phyloP scores from a whole-genome alignment of 1,140 invertebrate species.

The Philotrypesis tridentata region DNA sequence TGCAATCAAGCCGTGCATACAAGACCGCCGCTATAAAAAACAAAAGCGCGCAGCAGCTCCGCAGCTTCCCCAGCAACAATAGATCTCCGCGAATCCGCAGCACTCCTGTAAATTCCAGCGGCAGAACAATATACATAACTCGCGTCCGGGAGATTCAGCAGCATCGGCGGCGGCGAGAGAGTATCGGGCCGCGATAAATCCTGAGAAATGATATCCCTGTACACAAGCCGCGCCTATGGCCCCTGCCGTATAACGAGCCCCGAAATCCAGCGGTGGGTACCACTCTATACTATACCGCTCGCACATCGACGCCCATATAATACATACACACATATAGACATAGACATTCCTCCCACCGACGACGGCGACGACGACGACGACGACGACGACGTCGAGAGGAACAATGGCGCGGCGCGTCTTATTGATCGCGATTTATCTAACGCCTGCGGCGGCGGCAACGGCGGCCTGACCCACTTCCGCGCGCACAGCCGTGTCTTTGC shows the following conservation, averaged over 20 bases:
- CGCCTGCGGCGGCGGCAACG: background rate
- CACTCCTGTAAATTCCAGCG: background rate
- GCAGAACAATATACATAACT: background rate
- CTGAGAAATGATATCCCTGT: background rate
- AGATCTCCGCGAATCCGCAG: background rate
- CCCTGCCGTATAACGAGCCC: too few species aligned
- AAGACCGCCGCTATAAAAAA: background rate
- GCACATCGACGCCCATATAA: too few species aligned
- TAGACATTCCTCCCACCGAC: too few species aligned
- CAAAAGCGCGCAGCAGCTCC: background rate
- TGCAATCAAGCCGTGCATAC: too few species aligned
- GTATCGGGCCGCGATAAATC: background rate
- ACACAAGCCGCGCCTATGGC: too few species aligned
- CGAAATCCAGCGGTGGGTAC: too few species aligned
- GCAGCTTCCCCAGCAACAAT: background rate
- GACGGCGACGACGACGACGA: too few species aligned
- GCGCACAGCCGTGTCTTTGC: conserved; percentile 22
- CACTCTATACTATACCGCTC: too few species aligned
- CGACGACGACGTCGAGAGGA: background rate
- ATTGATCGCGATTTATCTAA: conserved; percentile 47
- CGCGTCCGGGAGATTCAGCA: background rate
- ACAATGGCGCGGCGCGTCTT: conserved; percentile 9
- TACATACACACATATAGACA: too few species aligned
- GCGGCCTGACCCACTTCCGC: conserved; percentile 36
- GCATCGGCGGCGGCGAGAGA: too few species aligned